A percentile compares a stretch with the other conserved stretches of the same genome.
phyloP scores from a whole-genome alignment of 2,797 vertebrate species.

The Triplophysa yarkandensis region DNA sequence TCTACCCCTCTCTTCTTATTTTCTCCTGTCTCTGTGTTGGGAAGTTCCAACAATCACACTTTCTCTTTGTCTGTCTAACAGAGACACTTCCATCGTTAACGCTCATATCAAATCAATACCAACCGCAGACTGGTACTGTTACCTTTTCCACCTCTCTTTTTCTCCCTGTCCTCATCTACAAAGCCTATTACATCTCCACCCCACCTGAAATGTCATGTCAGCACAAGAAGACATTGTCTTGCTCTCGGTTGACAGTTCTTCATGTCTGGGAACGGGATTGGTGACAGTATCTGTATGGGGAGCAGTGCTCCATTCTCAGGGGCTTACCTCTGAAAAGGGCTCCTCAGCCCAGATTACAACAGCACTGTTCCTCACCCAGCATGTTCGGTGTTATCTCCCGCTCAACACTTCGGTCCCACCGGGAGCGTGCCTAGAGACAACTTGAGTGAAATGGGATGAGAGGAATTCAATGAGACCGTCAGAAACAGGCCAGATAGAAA shows the following conservation, averaged over 20 bases:
- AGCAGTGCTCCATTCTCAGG: conserved; percentile 25
- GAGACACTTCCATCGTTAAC: background rate
- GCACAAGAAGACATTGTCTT: conserved; percentile 49
- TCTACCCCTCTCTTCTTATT: background rate
- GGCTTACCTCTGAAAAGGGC: conserved; percentile 42
- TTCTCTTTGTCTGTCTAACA: background rate
- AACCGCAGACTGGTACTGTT: conserved; percentile 4
- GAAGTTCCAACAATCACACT: background rate
- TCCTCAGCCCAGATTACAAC: conserved; percentile 40
- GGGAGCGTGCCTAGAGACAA: conserved; percentile 16
- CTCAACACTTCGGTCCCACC: conserved; percentile 31
- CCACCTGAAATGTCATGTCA: conserved; percentile 66
- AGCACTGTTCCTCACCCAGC: conserved; percentile 31
- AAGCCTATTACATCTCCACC: conserved; percentile 45
- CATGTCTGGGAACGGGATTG: conserved; percentile 48
- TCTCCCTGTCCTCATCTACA: background rate
- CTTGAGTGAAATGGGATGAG: conserved; percentile 13
- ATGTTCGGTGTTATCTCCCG: conserved; percentile 25
- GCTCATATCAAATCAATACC: conserved; percentile 23
- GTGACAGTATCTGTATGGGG: conserved; percentile 7
- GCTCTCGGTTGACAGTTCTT: conserved; percentile 10
- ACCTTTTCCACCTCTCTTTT: conserved; percentile 8
- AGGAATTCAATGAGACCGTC: conserved; percentile 32
- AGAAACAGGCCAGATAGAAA: conserved; percentile 10
- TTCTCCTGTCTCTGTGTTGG: background rate